Conservation (phyloP, 1,140 invertebrate species). For the Tetranychus cinnabarinus region DNA sequence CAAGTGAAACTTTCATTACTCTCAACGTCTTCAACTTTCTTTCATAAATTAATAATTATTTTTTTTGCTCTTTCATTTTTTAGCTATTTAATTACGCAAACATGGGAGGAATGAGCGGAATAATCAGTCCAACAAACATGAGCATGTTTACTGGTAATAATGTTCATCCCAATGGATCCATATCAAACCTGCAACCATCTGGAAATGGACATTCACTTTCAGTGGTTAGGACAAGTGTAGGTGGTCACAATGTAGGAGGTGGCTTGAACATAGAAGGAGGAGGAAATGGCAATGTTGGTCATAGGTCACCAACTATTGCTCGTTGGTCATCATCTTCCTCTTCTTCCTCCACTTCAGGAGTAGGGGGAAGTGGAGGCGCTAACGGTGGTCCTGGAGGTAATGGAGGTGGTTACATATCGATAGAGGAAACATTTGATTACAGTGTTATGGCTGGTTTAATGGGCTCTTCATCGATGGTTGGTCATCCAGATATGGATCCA, state of each 20-base stretch:
- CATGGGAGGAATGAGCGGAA: conserved; percentile 38
- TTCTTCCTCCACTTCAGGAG: too few species aligned
- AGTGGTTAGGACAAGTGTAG: too few species aligned
- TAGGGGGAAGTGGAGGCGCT: too few species aligned
- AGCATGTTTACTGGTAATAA: conserved; percentile 39
- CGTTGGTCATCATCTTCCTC: conserved; percentile 19
- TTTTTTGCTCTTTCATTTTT: background rate
- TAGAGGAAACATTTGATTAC: conserved; percentile 68
- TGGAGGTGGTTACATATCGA: conserved; percentile 35
- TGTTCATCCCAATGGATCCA: too few species aligned
- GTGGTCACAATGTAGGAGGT: background rate
- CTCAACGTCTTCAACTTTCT: too few species aligned
- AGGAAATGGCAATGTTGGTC: conserved; percentile 26
- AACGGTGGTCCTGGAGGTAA: too few species aligned
- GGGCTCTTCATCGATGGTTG: conserved; percentile 17
- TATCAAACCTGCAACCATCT: too few species aligned
- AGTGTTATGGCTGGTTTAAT: conserved; percentile 57
- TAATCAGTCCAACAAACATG: conserved; percentile 69
- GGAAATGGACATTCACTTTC: too few species aligned
- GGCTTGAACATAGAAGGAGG: conserved; percentile 40
- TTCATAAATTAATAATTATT: background rate
- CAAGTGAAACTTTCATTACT: too few species aligned
- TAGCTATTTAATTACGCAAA: conserved; percentile 11
- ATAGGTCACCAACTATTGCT: conserved; percentile 6
- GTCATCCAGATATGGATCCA: conserved; percentile 30